Evolutionary conservation across 2,888 invertebrate genomes (phyloP).

Genomic region (Nomada ferruginata): DNA sequence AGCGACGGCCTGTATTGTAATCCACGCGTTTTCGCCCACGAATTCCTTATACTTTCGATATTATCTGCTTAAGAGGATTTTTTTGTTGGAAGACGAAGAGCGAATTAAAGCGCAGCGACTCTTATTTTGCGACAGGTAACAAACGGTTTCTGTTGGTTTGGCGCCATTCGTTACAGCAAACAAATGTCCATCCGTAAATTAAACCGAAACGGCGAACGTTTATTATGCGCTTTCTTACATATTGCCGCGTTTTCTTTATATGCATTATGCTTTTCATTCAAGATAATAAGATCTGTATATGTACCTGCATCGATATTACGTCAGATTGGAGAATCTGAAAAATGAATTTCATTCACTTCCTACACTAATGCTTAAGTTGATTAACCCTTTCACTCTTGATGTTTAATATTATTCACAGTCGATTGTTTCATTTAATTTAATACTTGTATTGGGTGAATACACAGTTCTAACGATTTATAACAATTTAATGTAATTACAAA

Average conservation of each 20-base stretch:
- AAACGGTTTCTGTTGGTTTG: constrained; percentile 26
- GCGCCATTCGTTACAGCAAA: neutral
- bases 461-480: too few relatives aligned
- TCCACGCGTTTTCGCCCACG: constrained; percentile 49
- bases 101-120: constrained; percentile 39
- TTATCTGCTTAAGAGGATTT: constrained; percentile 54
- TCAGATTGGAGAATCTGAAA: too few relatives aligned
- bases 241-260: neutral
- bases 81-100: constrained; percentile 20
- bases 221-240: constrained; percentile 7
- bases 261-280: neutral
- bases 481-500: too few relatives aligned
- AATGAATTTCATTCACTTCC: too few relatives aligned
- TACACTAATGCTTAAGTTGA: too few relatives aligned
- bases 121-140: constrained; percentile 21
- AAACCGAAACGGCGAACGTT: constrained; percentile 3
- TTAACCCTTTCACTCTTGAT: too few relatives aligned
- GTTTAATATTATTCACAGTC: too few relatives aligned
- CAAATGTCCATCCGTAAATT: neutral
- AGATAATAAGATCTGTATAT: neutral
- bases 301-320: too few relatives aligned
- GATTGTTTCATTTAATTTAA: too few relatives aligned
- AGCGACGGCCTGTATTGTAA: constrained; percentile 36
- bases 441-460: too few relatives aligned
- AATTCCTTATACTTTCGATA: constrained; percentile 63